Conservation (phyloP, 2,113 vertebrate genomes). For the Uropsilus gracilis region DNA sequence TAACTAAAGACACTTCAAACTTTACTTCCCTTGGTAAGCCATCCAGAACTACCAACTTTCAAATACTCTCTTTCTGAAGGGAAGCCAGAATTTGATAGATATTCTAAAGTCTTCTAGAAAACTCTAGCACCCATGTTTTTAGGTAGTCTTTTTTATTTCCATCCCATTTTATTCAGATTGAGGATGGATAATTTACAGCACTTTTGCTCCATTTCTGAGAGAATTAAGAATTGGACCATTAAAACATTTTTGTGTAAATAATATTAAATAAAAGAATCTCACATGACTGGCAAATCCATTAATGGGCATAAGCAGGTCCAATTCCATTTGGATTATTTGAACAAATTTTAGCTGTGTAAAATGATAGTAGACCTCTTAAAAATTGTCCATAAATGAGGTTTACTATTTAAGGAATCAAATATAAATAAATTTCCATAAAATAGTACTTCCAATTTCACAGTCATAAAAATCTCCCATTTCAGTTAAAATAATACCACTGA, state of each 20-base stretch:
- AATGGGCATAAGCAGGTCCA: neutral
- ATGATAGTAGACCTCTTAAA: neutral
- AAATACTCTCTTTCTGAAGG: neutral
- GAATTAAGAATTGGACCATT: neutral
- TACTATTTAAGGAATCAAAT: neutral
- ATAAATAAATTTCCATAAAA: neutral
- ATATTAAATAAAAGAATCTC: neutral
- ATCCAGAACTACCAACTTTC: neutral
- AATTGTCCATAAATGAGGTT: neutral
- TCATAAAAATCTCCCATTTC: neutral
- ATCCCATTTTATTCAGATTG: neutral
- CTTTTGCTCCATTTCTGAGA: neutral
- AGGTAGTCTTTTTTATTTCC: neutral
- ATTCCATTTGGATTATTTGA: neutral
- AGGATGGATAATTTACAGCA: neutral
- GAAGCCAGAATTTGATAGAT: neutral
- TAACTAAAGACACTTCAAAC: slow-evolving; percentile 53
- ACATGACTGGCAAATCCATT: neutral
- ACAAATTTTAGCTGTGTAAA: neutral
- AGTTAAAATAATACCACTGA: neutral
- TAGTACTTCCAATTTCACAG: neutral
- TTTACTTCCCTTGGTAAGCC: slow-evolving; percentile 50
- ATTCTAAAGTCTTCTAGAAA: slow-evolving; percentile 31
- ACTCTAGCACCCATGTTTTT: neutral
- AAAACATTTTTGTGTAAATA: neutral